Conservation (phyloP, 2,888 invertebrate genomes). For the Melinaea menophilus region DNA sequence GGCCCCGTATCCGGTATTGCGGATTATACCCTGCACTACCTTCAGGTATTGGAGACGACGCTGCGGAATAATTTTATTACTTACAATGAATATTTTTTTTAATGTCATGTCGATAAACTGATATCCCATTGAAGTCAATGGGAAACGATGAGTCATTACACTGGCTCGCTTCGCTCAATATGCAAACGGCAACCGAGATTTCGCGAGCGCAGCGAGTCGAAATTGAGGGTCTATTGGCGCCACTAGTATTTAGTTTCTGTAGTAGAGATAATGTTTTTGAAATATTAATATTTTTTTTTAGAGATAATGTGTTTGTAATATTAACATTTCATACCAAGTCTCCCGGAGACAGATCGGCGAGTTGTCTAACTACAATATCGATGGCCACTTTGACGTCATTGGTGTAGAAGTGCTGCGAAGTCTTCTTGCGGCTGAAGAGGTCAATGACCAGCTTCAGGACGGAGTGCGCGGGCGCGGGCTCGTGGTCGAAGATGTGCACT, state of each 20-base stretch:
- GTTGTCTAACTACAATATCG: constrained; percentile 93
- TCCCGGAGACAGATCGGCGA: constrained; percentile 92
- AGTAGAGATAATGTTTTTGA: too few relatives aligned
- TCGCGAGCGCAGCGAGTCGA: too few relatives aligned
- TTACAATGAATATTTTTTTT: background rate
- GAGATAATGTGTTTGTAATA: background rate
- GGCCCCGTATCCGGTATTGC: constrained; percentile 88
- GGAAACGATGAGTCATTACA: too few relatives aligned
- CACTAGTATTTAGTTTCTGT: too few relatives aligned
- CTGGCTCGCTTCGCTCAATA: too few relatives aligned
- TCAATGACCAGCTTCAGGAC: constrained; percentile 93
- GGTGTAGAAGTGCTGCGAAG: constrained; percentile 93
- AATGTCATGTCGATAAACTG: too few relatives aligned
- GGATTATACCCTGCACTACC: constrained; percentile 87
- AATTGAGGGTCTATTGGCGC: too few relatives aligned
- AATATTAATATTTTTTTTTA: background rate
- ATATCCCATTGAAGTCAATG: too few relatives aligned
- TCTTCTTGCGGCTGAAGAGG: constrained; percentile 86
- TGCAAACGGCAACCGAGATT: too few relatives aligned
- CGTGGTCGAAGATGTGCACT: constrained; percentile 89
- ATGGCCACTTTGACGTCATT: constrained; percentile 96
- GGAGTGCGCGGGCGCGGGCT: constrained; percentile 88
- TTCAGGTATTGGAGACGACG: constrained; percentile 87
- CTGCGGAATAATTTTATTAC: constrained; percentile 56
- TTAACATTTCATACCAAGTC: constrained; percentile 79